Base-by-base conservation (phyloP, 2,113 vertebrate species). In the Tursiops truncatus region DNA sequence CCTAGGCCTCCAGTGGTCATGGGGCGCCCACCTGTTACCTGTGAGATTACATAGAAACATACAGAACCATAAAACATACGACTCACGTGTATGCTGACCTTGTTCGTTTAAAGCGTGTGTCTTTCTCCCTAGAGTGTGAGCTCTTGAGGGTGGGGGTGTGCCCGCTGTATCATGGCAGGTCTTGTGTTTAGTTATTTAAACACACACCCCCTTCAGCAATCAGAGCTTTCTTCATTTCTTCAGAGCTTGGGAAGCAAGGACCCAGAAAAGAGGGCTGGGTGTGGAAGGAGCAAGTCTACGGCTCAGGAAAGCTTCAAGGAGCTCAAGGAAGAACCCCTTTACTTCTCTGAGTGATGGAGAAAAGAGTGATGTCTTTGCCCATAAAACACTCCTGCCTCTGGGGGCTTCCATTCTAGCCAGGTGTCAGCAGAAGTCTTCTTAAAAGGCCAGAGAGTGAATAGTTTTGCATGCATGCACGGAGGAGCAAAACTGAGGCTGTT, bases 71-170 rank as follows among this genome's bases (percentile, higher is more conserved):
- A n/a, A 28, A 38, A 21, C n/a, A 41, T 17, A 0, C 0, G 5
- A 6, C 76, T 38, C 11, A 15, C 2, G 0, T 2, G 2, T 20
- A 11, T 33, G 71, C 73, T 47, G 44, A 50, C 5, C 0, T 17
- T 20, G 15, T 18, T 28, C 18, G 28, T 53, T 38, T 26, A 25
- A 73, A 33, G 8, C 3, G 0, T 0, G 3, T 26, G 9, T 31
- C 53, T 77, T 53, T 17, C 13, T 65, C 23, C 3, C 17, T 28
- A 13, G 67, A 77, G 28, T 10, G 5, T 15, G 41, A 36, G 13
- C 25, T 23, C 62, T 33, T 5, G 0, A 25, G 20, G 56, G 62
- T 20, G 2, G 67, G 71, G 14, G 15, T 31, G n/a, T 2, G 56
- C 31, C 56, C 1, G 4, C 63, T 23, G 38, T 8, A 6, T 3